phyloP scores from a whole-genome alignment of 2,888 invertebrate species.

The Mimas tiliae region DNA sequence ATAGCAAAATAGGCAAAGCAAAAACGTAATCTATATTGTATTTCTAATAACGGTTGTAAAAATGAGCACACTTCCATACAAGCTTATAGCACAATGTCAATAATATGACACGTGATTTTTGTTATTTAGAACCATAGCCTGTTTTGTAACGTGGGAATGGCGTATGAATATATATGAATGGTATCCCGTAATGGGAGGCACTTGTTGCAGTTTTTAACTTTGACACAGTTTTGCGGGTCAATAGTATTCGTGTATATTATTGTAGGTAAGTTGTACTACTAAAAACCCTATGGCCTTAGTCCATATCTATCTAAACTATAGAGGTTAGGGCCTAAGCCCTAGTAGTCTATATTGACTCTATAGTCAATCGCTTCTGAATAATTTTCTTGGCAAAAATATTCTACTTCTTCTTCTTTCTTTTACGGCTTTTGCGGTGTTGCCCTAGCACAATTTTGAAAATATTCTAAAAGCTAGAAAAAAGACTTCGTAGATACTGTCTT shows the following conservation, averaged over 20 bases:
- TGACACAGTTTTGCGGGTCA: background rate
- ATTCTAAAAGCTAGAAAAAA: no score
- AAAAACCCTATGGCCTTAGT: no score
- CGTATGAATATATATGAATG: conserved; percentile 20
- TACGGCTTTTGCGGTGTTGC: no score
- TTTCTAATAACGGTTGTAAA: conserved; percentile 71
- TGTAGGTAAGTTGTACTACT: no score
- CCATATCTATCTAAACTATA: no score
- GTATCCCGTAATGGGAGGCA: background rate
- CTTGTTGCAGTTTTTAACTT: background rate
- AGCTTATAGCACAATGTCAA: conserved; percentile 18
- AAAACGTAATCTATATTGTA: conserved; percentile 47
- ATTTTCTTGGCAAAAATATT: no score
- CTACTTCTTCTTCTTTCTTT: no score
- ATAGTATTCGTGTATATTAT: background rate
- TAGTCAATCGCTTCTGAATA: no score
- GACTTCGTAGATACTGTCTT: no score
- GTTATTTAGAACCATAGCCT: conserved; percentile 23
- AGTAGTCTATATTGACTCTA: no score
- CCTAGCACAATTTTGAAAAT: no score
- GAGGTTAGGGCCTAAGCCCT: no score
- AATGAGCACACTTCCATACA: conserved; percentile 69
- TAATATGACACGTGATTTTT: conserved; percentile 26
- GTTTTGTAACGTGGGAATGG: conserved; percentile 29
- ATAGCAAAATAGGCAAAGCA: conserved; percentile 9